Conservation (phyloP, 37 sponge, comb jelly and placozoan genomes). For the Oscarella lobularis region DNA sequence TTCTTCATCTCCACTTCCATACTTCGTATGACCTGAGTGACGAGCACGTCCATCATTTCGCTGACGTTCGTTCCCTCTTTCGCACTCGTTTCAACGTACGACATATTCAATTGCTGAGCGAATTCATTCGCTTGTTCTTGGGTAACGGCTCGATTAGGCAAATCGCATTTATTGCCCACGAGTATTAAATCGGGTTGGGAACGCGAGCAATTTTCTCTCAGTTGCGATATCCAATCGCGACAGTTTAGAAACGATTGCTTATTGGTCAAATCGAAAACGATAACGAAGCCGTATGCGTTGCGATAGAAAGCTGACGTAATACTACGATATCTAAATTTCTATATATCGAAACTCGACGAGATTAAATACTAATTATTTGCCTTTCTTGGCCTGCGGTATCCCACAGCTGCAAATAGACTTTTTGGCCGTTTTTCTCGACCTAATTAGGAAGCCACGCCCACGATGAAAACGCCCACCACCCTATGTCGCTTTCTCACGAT, state of each 20-base stretch:
- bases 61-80: not conserved
- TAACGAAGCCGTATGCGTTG: not conserved
- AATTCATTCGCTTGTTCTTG: not conserved
- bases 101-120: not conserved
- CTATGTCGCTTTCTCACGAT: not conserved
- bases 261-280: slow-evolving; percentile 4
- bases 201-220: not conserved
- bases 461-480: too few species aligned
- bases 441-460: too few species aligned
- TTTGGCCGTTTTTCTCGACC: not conserved
- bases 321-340: not conserved
- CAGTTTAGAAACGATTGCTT: not conserved
- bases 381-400: slow-evolving; percentile 9
- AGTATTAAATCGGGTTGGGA: not conserved
- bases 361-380: not conserved
- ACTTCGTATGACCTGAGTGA: not conserved
- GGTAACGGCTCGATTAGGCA: not conserved
- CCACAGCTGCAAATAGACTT: slow-evolving; percentile 2
- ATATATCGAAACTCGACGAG: not conserved
- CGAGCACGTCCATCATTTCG: not conserved
- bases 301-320: not conserved
- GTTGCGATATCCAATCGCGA: not conserved
- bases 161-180: not conserved
- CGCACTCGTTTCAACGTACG: not conserved
- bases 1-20: not conserved